Percentiles rank a stretch among this genome's conserved stretches.
These are phyloP conservation scores for Rhadinocentrus ornatus DNA, from an alignment of 2,797 vertebrate genomes.

Conservation along the genomic window DNA sequence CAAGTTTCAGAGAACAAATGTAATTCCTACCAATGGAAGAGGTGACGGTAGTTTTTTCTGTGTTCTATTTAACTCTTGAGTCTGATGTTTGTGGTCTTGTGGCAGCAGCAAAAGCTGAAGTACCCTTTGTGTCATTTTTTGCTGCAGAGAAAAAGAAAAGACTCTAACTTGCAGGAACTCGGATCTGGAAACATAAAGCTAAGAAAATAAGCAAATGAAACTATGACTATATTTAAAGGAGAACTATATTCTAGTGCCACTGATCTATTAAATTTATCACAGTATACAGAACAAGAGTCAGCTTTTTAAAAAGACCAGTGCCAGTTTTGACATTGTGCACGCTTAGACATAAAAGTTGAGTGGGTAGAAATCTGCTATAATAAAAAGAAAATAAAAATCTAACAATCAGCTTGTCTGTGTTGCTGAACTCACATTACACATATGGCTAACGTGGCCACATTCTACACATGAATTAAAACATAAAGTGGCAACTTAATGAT, in stretches of 20 bases:
- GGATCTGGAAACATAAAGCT: background rate
- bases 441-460: no score
- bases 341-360: no score
- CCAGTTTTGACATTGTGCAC: background rate
- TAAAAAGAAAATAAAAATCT: no score
- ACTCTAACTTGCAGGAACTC: background rate
- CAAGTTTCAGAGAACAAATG: background rate
- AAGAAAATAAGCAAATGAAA: background rate
- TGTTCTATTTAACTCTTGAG: background rate
- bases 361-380: no score
- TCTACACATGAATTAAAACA: no score
- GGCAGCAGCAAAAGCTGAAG: no score
- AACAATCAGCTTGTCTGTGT: no score
- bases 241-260: no score
- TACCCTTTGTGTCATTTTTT: background rate
- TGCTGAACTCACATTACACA: no score
- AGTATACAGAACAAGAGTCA: no score
- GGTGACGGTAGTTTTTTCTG: background rate
- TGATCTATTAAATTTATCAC: background rate
- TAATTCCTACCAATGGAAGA: slow-evolving; percentile 6
- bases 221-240: background rate
- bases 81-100: rapidly evolving
- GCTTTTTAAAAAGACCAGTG: background rate
- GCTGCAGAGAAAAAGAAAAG: slow-evolving; percentile 11
- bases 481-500: no score